A percentile compares a stretch with the other conserved stretches of the same genome.
These are phyloP conservation scores for Ephydatia muelleri DNA, from an alignment of 37 sponge, comb jelly and placozoan genomes.

Conservation along the genomic window DNA sequence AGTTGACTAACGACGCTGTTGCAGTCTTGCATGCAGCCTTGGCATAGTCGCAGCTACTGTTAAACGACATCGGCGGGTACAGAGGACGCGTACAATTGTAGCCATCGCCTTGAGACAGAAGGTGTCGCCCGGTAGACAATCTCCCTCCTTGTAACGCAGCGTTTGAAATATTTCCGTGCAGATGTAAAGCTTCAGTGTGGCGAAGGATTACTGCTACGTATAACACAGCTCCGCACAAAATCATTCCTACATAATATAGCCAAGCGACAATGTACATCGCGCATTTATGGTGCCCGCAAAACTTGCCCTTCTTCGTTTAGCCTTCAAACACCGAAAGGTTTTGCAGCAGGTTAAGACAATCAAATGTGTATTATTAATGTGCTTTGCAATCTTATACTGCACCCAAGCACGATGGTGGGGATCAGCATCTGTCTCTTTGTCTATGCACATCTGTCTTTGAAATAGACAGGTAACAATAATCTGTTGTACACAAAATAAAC, in stretches of 20 bases:
- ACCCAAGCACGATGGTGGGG: neutral
- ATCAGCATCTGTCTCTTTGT: neutral
- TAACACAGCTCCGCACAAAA: neutral
- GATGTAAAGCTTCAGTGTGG: neutral
- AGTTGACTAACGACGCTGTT: conserved; percentile 54
- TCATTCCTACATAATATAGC: neutral
- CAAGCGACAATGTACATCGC: too few relatives aligned
- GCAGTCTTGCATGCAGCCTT: conserved; percentile 27
- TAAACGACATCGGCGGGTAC: conserved; percentile 17
- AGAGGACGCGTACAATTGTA: conserved; percentile 20
- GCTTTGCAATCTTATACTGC: neutral
- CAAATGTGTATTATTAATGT: neutral
- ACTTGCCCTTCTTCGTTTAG: neutral
- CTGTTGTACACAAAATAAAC: neutral
- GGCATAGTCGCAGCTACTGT: conserved; percentile 61
- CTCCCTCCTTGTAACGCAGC: neutral
- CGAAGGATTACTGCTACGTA: neutral
- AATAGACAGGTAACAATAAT: neutral
- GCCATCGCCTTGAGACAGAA: neutral
- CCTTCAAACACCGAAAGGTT: too few relatives aligned
- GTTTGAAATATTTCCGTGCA: neutral
- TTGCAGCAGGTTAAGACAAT: neutral
- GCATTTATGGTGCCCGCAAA: neutral
- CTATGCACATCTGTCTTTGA: neutral
- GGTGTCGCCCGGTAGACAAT: neutral